A percentile compares a stretch with the other conserved stretches of the same genome.
These are phyloP conservation scores for Elachura formosa DNA, from an alignment of 2,113 vertebrate genomes.

Conservation along the genomic window DNA sequence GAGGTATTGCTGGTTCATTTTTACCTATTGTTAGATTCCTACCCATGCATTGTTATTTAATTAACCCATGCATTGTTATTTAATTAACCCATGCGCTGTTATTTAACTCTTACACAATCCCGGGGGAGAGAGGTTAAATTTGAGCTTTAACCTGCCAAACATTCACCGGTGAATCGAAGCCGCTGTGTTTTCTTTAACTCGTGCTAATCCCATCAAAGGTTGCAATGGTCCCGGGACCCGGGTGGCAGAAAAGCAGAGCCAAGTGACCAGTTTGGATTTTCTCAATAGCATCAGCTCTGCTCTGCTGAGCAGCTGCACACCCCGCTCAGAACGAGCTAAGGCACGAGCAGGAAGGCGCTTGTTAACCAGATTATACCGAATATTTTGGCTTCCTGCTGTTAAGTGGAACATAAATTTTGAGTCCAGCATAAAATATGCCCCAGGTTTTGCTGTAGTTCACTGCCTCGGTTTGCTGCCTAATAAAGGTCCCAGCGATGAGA, in stretches of 20 bases:
- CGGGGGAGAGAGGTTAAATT: not conserved
- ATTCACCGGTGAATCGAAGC: accelerated
- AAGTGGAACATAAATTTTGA: not conserved
- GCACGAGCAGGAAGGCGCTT: not conserved
- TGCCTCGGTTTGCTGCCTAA: not conserved
- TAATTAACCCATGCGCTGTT: not conserved
- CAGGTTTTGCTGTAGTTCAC: not conserved
- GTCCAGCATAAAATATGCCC: not conserved
- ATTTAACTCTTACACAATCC: not conserved
- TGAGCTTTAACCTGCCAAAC: not conserved
- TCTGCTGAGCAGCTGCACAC: not conserved
- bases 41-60: not conserved
- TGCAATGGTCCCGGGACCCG: not conserved
- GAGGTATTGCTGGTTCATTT: too few species aligned
- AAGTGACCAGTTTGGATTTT: not conserved
- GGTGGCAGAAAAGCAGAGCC: not conserved
- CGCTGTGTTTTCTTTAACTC: not conserved
- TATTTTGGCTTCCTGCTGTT: not conserved
- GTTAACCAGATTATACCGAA: not conserved
- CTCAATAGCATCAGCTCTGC: not conserved
- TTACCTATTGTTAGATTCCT: too few species aligned
- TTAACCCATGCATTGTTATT: not conserved
- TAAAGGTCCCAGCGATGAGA: not conserved
- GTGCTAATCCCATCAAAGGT: not conserved
- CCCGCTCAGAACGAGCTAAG: not conserved